Conservation (phyloP, 1,140 invertebrate species). For the Euborellia annulipes region DNA sequence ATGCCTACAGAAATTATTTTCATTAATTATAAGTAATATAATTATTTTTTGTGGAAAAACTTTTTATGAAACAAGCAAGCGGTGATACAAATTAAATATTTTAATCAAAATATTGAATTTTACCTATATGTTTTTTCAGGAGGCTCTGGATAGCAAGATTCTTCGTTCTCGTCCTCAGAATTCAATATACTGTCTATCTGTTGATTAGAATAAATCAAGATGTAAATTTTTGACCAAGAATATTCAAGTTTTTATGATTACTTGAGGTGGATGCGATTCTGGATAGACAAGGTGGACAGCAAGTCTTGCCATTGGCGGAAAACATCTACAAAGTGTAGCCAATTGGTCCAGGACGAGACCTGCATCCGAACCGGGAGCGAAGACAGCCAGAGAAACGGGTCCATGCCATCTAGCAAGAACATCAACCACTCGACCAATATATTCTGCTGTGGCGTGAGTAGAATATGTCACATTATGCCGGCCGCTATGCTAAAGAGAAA, state of each 20-base stretch:
- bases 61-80: no score
- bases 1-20: constrained; percentile 26
- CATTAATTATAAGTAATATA: no score
- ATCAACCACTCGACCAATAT: constrained; percentile 50
- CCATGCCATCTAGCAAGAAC: constrained; percentile 56
- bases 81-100: no score
- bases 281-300: constrained; percentile 54
- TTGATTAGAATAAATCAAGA: not conserved
- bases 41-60: no score
- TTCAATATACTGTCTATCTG: not conserved
- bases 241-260: no score
- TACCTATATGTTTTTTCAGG: not conserved
- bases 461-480: constrained; percentile 38
- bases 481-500: constrained; percentile 2
- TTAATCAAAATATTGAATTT: not conserved
- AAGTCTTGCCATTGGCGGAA: constrained; percentile 47
- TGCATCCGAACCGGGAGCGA: constrained; percentile 49
- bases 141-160: no score
- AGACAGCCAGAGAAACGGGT: constrained; percentile 53
- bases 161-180: no score
- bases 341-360: constrained; percentile 41
- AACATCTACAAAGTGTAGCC: constrained; percentile 42
- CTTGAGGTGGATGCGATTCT: constrained; percentile 18
- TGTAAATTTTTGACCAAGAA: no score
- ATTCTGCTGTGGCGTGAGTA: constrained; percentile 60